Percentiles rank a stretch among this genome's conserved stretches.
phyloP scores from a whole-genome alignment of 2,888 invertebrate species.

The Xiphydria camelus region DNA sequence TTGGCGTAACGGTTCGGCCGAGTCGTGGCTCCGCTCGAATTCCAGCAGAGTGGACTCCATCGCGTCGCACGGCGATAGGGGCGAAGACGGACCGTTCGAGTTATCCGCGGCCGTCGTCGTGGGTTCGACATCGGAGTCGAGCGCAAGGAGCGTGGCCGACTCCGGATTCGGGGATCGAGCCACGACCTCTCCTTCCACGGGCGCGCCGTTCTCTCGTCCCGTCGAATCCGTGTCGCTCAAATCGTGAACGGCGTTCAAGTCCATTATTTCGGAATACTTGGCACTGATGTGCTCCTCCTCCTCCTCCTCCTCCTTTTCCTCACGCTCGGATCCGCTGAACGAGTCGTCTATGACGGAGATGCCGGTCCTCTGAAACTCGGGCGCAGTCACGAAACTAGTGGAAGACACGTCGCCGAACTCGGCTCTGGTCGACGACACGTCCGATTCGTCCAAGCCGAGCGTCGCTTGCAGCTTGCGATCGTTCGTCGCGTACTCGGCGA shows the following conservation, averaged over 20 bases:
- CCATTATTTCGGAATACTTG: constrained; percentile 58
- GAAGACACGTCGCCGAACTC: constrained; percentile 61
- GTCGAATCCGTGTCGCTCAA: constrained; percentile 41
- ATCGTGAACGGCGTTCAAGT: constrained; percentile 60
- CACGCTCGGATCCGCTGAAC: constrained; percentile 34
- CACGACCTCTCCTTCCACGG: constrained; percentile 13
- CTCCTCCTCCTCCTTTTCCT: constrained; percentile 37
- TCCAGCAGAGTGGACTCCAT: neutral
- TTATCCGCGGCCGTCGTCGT: constrained; percentile 12
- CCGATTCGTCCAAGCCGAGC: constrained; percentile 57
- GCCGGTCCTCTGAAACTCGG: constrained; percentile 41
- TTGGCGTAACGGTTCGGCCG: too few species aligned
- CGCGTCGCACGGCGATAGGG: neutral
- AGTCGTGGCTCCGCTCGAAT: neutral
- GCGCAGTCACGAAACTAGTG: constrained; percentile 44
- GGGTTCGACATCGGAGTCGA: constrained; percentile 16
- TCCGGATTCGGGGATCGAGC: constrained; percentile 19
- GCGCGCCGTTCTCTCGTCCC: constrained; percentile 18
- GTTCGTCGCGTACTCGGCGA: constrained; percentile 18
- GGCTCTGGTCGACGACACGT: constrained; percentile 60
- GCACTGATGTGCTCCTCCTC: constrained; percentile 35
- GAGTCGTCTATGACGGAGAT: constrained; percentile 42
- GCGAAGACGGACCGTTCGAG: constrained; percentile 16
- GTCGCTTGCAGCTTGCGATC: constrained; percentile 15
- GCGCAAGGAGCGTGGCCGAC: constrained; percentile 11